Evolutionary conservation across 2,797 vertebrate genomes (phyloP).

Genomic region (Echiichthys vipera): DNA sequence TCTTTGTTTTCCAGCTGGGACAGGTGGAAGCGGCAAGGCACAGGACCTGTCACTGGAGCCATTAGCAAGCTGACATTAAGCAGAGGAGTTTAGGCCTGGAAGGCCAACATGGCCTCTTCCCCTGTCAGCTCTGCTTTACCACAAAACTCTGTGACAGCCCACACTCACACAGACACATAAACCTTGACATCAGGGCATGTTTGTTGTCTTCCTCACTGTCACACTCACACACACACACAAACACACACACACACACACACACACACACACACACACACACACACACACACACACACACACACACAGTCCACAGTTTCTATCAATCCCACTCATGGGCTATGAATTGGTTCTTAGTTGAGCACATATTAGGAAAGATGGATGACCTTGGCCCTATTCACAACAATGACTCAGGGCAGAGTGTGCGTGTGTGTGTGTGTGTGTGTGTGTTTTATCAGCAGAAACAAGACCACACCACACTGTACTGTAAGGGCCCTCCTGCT

Average conservation of each 20-base stretch:
- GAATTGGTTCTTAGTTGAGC: constrained; percentile 57
- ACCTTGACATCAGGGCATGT: not conserved
- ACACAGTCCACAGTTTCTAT: constrained; percentile 9
- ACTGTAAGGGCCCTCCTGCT: not conserved
- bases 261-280: not conserved
- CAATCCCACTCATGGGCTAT: constrained; percentile 42
- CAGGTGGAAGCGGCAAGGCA: constrained; percentile 20
- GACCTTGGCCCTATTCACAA: constrained; percentile 51
- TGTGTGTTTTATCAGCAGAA: not conserved
- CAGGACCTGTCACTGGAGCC: constrained; percentile 57
- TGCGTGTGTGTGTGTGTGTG: constrained; percentile 3
- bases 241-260: not conserved
- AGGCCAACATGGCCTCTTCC: constrained; percentile 47
- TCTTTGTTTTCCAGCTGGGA: constrained; percentile 55
- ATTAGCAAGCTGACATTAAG: constrained; percentile 60
- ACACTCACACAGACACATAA: constrained; percentile 25
- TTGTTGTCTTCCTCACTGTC: not conserved
- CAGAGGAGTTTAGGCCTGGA: constrained; percentile 42
- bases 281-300: not conserved
- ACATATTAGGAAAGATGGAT: constrained; percentile 57
- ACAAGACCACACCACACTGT: not conserved
- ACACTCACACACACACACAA: not conserved
- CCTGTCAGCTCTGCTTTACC: constrained; percentile 67
- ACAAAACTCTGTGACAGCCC: constrained; percentile 39
- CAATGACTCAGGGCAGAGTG: constrained; percentile 31